Evolutionary conservation across 2,888 invertebrate genomes (phyloP), one percentile per base, ranked within the genome.

Genomic region (Arrhopalites spinosus): DNA sequence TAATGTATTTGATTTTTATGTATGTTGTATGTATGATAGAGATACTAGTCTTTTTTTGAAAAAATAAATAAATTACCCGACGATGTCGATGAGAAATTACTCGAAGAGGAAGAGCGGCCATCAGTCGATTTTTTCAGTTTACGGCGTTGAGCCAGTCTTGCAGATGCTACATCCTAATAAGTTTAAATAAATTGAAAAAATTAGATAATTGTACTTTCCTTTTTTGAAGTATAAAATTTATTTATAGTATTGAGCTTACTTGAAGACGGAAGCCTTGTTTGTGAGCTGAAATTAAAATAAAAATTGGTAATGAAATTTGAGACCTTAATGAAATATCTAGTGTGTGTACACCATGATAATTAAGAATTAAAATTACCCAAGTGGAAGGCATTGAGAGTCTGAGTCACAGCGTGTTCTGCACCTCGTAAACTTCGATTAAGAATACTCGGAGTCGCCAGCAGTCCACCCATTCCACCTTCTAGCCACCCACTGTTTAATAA

Each of bases 401-500:
- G 89, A 81, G 89, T 88, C 78, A 91, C 86, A 67, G 88, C 88
- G 59, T 86, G 85, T 81, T 88, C 88, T n/a, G 89, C 87, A 0
- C 87, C 84, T 67, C 80, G 64, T 73, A 77, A 73, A 76, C 82
- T 81, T 75, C 85, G 84, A 77, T 86, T 86, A 5, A 90, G 86
- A 17, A 90, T 86, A 74, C 89, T 89, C 0, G 90, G 90, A 0
- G 90, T 90, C 86, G 89, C 88, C 59, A 90, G 86, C 23, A 70
- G 84, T 45, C 66, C 66, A 66, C 66, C 66, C 84, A 66, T 66
- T 13, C 59, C 59, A 17, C 86, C 87, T 50, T 86, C 84, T 63
- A 93, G 85, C 93, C 93, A 93, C 30, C 88, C 86, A 84, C 91
- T 91, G n/a, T 86, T 86, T 15, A 89, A 86, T 74, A 96, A 87